Conservation (phyloP, 2,797 vertebrate species). For the Centropyge bicolor region DNA sequence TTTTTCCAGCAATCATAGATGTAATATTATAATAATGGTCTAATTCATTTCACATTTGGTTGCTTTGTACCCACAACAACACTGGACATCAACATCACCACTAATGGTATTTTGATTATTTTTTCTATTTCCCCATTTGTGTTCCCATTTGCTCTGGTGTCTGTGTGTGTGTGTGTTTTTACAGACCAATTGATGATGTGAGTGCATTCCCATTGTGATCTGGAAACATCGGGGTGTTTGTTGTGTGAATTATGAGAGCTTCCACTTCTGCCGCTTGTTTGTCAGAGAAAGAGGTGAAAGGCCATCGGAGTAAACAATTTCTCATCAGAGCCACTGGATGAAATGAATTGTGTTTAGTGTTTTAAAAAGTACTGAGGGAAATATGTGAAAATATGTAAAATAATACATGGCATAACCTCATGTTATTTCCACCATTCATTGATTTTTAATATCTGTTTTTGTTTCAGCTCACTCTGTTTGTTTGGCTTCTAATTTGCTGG, state of each 20-base stretch:
- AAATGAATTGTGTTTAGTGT: neutral
- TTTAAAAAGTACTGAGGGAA: neutral
- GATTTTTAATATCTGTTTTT: neutral
- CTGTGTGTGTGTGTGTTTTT: neutral
- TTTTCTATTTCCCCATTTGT: neutral
- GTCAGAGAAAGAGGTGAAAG: neutral
- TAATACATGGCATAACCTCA: neutral
- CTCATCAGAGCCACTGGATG: too few relatives aligned
- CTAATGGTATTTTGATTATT: neutral
- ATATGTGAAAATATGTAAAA: neutral
- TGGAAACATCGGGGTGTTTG: neutral
- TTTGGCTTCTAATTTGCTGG: neutral
- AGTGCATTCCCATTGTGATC: conserved; percentile 4
- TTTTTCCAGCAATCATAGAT: neutral
- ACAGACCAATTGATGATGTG: neutral
- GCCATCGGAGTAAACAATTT: neutral
- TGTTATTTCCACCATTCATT: neutral
- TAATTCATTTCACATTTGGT: too few relatives aligned
- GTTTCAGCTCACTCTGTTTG: neutral
- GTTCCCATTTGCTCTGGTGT: neutral
- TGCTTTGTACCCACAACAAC: neutral
- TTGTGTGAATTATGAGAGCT: neutral
- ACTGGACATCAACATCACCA: neutral
- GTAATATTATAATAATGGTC: neutral
- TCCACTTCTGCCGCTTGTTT: neutral